A percentile compares a stretch with the other conserved stretches of the same genome.
Evolutionary conservation across 2,888 invertebrate species (phyloP).

Genomic region (Zele albiditarsus): DNA sequence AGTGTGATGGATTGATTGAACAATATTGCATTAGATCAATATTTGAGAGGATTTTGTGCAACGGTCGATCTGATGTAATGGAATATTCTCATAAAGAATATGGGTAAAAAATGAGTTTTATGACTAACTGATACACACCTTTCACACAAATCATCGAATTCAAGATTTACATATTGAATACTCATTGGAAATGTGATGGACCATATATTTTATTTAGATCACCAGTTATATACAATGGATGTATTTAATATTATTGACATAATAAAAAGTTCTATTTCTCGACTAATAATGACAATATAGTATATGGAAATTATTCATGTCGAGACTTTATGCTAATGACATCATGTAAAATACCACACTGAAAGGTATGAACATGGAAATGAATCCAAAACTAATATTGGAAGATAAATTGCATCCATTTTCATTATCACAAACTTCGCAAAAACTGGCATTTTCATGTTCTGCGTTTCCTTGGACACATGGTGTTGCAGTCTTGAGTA

Average conservation of each 20-base stretch:
- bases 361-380: not conserved
- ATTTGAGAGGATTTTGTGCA: too few relatives aligned
- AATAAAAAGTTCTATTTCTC: not conserved
- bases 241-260: not conserved
- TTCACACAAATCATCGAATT: too few relatives aligned
- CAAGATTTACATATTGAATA: not conserved
- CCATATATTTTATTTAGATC: not conserved
- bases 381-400: not conserved
- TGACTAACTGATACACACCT: too few relatives aligned
- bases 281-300: not conserved
- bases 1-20: too few relatives aligned
- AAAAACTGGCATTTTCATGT: not conserved
- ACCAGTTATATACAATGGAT: not conserved
- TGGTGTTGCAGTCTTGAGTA: not conserved
- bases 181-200: not conserved
- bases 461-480: not conserved
- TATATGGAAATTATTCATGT: not conserved
- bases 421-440: not conserved
- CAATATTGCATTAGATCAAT: too few relatives aligned
- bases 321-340: not conserved
- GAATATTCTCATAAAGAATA: too few relatives aligned
- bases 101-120: too few relatives aligned
- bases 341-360: not conserved
- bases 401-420: slow-evolving; percentile 1
- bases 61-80: too few relatives aligned